Evolutionary conservation across 2,888 invertebrate species (phyloP), one percentile per base, ranked within the genome.

Genomic region (Lasioglossum lativentre): DNA sequence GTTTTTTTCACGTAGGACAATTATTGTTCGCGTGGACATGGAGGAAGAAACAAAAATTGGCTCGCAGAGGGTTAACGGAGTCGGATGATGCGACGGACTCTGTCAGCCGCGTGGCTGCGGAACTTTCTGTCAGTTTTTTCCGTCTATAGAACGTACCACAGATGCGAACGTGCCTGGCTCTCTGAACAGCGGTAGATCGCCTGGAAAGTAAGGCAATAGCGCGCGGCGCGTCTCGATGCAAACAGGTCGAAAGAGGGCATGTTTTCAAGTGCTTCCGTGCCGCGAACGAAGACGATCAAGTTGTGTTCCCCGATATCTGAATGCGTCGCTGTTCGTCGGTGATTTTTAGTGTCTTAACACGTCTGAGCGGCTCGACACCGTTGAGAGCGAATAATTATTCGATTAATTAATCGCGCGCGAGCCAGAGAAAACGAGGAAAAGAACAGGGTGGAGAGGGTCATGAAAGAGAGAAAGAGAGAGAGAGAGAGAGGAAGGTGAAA

Each of bases 261-360:
- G 75, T 78, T 68, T 68, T 38, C 34, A 68, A 78, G 86, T 86
- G 86, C 85, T 86, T 81, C 86, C 86, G 86, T 78, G 78, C 78
- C n/a, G n/a, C 68, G 79, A 84, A 78, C 56, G 79, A 75, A 75
- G 30, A 66, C 34, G 66, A 23, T 3, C 34, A 66, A 68, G 23
- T 38, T 12, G 59, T 74, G 59, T 74, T 66, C 75, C 72, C 77
- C 71, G 75, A 71, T 68, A 85, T 80, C 74, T 80, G 59, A 45
- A 30, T 74, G 34, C 38, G 66, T 66, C 30, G 63, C 63, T 19
- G 70, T 77, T 77, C 74, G 59, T 34, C 45, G 42, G 63, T 74
- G 59, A 68, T 56, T 52, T 75, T 52, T 75, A 80, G 85, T 85
- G 80, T 86, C 77, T 85, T 80, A 80, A 23, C 34, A n/a, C 71